phyloP scores from a whole-genome alignment of 1,140 invertebrate genomes.

The Pinna nobilis region DNA sequence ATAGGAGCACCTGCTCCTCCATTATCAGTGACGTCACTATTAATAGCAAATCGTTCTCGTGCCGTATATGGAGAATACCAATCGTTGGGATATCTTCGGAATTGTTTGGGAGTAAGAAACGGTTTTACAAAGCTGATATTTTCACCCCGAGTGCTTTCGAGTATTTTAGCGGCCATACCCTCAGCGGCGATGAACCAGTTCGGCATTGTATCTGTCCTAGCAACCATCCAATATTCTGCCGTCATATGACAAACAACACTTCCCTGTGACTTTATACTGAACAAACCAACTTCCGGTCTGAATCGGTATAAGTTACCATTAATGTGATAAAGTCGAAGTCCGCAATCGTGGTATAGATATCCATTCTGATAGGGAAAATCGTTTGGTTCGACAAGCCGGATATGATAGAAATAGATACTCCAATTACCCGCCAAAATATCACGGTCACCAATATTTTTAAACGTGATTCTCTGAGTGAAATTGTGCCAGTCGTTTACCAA shows the following conservation, averaged over 20 bases:
- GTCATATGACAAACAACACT: constrained; percentile 50
- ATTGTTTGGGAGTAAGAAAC: constrained; percentile 52
- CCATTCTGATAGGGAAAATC: constrained; percentile 41
- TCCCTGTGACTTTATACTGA: constrained; percentile 44
- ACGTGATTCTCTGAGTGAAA: constrained; percentile 35
- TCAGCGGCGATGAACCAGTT: constrained; percentile 59
- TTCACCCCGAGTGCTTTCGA: constrained; percentile 59
- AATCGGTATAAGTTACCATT: constrained; percentile 64
- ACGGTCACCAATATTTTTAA: constrained; percentile 51
- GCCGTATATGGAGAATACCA: constrained; percentile 60
- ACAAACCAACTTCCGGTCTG: constrained; percentile 50
- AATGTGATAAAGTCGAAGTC: constrained; percentile 58
- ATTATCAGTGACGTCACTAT: constrained; percentile 33
- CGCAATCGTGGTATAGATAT: constrained; percentile 35
- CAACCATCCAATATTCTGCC: constrained; percentile 59
- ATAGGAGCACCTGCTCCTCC: constrained; percentile 35
- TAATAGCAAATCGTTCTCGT: constrained; percentile 52
- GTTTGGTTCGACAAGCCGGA: constrained; percentile 61
- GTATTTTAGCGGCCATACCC: constrained; percentile 44
- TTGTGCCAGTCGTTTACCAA: constrained; percentile 24
- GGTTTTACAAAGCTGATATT: constrained; percentile 58
- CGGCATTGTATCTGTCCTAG: constrained; percentile 53
- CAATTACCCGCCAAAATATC: constrained; percentile 50
- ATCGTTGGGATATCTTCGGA: constrained; percentile 60
- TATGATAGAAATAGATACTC: constrained; percentile 65